Conservation (phyloP, 53 echinoderm and acorn worm species). For the Echinometra lucunter region DNA sequence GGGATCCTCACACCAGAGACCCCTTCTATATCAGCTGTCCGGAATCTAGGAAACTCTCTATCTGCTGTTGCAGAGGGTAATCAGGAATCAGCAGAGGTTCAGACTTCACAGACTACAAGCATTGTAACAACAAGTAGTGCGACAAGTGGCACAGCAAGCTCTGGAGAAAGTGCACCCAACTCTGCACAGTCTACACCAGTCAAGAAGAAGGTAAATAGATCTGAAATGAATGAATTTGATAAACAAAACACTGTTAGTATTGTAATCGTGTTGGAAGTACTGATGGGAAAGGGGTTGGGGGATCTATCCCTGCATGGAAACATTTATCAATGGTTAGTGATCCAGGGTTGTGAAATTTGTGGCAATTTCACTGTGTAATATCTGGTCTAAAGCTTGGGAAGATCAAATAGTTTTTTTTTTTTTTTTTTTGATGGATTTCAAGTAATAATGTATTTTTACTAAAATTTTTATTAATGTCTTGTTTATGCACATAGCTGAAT, state of each 20-base stretch:
- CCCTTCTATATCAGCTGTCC: slow-evolving; percentile 30
- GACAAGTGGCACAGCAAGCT: slow-evolving; percentile 18
- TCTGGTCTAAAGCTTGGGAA: slow-evolving; percentile 93
- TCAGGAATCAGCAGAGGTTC: slow-evolving; percentile 51
- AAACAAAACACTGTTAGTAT: too few relatives aligned
- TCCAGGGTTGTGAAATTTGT: slow-evolving; percentile 96
- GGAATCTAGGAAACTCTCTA: slow-evolving; percentile 63
- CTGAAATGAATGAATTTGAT: not conserved
- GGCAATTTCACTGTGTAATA: slow-evolving; percentile 64
- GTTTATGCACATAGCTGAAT: too few relatives aligned
- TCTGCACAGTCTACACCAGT: slow-evolving; percentile 79
- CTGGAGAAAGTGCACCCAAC: slow-evolving; percentile 61
- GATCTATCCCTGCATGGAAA: not conserved
- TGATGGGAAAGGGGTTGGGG: not conserved
- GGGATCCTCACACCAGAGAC: slow-evolving; percentile 33
- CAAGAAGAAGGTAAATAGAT: slow-evolving; percentile 74
- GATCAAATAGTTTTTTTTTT: slow-evolving; percentile 73
- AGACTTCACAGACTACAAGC: not conserved
- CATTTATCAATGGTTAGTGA: not conserved
- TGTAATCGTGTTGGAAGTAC: too few relatives aligned
- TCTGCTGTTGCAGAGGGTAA: slow-evolving; percentile 24
- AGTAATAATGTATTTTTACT: too few relatives aligned
- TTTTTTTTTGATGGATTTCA: too few relatives aligned
- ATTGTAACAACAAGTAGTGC: slow-evolving; percentile 15
- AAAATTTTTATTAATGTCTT: too few relatives aligned